Evolutionary conservation across 2,888 invertebrate genomes (phyloP).

Genomic region (Notodonta dromedarius): DNA sequence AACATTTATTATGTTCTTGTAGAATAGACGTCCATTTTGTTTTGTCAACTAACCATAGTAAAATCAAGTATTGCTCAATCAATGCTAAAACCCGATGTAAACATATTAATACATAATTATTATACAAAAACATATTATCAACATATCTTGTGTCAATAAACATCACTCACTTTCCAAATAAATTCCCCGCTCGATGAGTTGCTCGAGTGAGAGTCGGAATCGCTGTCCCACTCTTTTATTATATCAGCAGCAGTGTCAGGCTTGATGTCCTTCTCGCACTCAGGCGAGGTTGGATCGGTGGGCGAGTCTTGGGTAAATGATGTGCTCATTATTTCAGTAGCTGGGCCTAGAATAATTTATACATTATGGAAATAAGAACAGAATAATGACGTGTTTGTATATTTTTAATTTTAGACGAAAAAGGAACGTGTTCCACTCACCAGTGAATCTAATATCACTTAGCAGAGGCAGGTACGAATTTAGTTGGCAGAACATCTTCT

Average conservation of each 20-base stretch:
- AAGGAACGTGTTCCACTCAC: constrained; percentile 46
- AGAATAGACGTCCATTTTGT: not conserved
- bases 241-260: constrained; percentile 68
- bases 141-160: not conserved
- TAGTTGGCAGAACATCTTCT: constrained; percentile 75
- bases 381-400: too few relatives aligned
- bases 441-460: constrained; percentile 78
- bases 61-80: constrained; percentile 17
- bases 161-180: constrained; percentile 88
- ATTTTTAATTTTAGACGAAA: too few relatives aligned
- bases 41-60: not conserved
- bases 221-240: constrained; percentile 88
- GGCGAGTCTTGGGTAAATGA: constrained; percentile 80
- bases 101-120: not conserved
- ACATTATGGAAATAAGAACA: not conserved
- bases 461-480: constrained; percentile 68
- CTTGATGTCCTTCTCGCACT: constrained; percentile 64
- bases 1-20: too few relatives aligned
- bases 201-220: constrained; percentile 85
- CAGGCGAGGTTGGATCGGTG: constrained; percentile 66
- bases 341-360: constrained; percentile 62
- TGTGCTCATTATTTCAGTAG: constrained; percentile 76
- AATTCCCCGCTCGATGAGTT: constrained; percentile 91
- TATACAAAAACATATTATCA: not conserved
- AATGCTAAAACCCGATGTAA: not conserved